Conservation (phyloP, 2,888 invertebrate genomes). For the Lymantria monacha region DNA sequence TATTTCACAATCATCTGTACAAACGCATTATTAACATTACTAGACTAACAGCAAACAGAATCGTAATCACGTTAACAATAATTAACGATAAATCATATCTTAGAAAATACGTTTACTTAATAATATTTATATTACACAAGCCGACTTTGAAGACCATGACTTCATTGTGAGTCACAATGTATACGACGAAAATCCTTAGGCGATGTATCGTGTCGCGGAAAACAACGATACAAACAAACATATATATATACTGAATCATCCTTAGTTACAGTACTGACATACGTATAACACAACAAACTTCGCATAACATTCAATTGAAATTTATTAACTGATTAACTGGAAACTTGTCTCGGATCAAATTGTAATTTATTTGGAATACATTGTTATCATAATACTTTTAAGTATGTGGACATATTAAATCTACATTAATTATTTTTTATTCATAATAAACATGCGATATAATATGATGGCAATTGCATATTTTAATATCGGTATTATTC, state of each 20-base stretch:
- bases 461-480: too few relatives aligned
- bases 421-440: not conserved
- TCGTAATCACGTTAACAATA: too few relatives aligned
- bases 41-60: too few relatives aligned
- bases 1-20: too few relatives aligned
- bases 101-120: constrained; percentile 7
- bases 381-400: constrained; percentile 40
- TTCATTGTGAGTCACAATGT: constrained; percentile 53
- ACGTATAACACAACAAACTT: constrained; percentile 17
- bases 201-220: constrained; percentile 31
- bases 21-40: too few relatives aligned
- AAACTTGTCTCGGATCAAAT: constrained; percentile 47
- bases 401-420: not conserved
- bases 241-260: constrained; percentile 45
- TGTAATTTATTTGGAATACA: constrained; percentile 44
- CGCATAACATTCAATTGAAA: constrained; percentile 55
- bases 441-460: not conserved
- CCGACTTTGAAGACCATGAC: constrained; percentile 37
- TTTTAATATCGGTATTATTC: too few relatives aligned
- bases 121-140: constrained; percentile 30
- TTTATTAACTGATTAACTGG: constrained; percentile 58
- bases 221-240: constrained; percentile 49
- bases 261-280: constrained; percentile 17
- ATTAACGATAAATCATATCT: too few relatives aligned
- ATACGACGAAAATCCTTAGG: constrained; percentile 45